phyloP scores from a whole-genome alignment of 1,140 invertebrate genomes.

The Laupala kohalensis region DNA sequence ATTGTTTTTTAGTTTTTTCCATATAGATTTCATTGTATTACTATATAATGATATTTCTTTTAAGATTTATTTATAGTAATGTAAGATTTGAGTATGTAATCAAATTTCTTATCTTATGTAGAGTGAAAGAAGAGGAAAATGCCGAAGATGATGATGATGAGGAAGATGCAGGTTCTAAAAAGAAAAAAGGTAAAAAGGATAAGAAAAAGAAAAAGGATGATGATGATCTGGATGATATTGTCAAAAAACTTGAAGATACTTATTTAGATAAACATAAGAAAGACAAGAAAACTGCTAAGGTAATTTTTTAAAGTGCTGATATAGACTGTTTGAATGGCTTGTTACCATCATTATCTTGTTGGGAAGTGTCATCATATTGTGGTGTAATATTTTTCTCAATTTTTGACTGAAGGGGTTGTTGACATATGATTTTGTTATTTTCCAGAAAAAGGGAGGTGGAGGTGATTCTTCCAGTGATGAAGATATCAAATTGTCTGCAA shows the following conservation, averaged over 20 bases:
- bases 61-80: background rate
- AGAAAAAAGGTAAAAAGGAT: conserved; percentile 24
- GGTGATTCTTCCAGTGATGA: conserved; percentile 14
- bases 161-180: conserved; percentile 30
- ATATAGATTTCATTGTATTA: background rate
- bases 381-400: background rate
- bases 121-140: conserved; percentile 16
- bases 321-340: background rate
- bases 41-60: background rate
- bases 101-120: conserved; percentile 6
- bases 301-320: background rate
- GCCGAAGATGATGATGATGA: conserved; percentile 25
- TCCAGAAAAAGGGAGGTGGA: background rate
- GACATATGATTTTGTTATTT: background rate
- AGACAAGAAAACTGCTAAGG: conserved; percentile 22
- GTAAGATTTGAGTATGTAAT: background rate
- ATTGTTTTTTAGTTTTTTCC: background rate
- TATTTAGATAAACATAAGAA: conserved; percentile 15
- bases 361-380: background rate
- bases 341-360: background rate
- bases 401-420: background rate
- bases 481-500: conserved; percentile 20
- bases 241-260: conserved; percentile 23
- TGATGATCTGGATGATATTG: conserved; percentile 24
- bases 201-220: conserved; percentile 21